These are phyloP conservation scores for Siphamia tubifer DNA, from an alignment of 2,113 vertebrate species.

Conservation along the genomic window DNA sequence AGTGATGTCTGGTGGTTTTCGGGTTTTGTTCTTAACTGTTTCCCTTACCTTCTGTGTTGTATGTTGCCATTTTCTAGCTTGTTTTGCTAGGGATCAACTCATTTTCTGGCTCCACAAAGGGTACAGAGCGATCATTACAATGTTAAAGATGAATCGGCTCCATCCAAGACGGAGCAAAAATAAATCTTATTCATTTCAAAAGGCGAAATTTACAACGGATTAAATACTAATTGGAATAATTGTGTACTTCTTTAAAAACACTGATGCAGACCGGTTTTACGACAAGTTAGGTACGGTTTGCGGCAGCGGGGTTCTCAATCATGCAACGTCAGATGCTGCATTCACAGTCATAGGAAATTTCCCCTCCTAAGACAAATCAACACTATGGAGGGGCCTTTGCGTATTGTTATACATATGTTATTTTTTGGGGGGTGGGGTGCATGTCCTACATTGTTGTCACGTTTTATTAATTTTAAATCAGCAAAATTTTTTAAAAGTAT, in stretches of 20 bases:
- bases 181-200: not conserved
- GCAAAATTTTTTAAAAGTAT: too few species aligned
- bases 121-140: not conserved
- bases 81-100: slow-evolving; percentile 45
- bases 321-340: slow-evolving; percentile 29
- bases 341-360: not conserved
- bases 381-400: too few species aligned
- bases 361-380: too few species aligned
- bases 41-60: slow-evolving; percentile 70
- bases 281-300: slow-evolving; percentile 38
- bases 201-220: fast-evolving
- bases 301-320: slow-evolving; percentile 30
- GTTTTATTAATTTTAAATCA: too few species aligned
- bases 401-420: too few species aligned
- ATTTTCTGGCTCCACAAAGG: slow-evolving; percentile 11
- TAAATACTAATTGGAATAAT: not conserved
- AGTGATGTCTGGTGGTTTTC: not conserved
- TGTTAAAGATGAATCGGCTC: not conserved
- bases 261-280: slow-evolving; percentile 1
- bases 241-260: slow-evolving; percentile 13
- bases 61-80: slow-evolving; percentile 71
- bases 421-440: too few species aligned
- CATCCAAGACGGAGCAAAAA: not conserved
- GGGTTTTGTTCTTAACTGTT: not conserved
- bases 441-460: too few species aligned